Base-by-base conservation (phyloP, 30 jellyfish, hydroid and myxozoan genomes). In the Cassiopea andromeda region DNA sequence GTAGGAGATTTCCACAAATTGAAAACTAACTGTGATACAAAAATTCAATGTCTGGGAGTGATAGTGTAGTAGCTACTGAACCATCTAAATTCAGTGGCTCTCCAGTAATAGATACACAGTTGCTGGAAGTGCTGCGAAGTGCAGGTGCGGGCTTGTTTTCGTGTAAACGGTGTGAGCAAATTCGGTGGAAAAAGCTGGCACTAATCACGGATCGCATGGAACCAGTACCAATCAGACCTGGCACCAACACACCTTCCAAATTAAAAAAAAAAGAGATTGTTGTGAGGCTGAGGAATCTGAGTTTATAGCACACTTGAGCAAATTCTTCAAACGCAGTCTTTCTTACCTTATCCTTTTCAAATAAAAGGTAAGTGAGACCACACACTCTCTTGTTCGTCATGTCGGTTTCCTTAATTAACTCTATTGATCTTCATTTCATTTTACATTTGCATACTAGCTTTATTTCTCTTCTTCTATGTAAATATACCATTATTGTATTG, bases 101-200 rank as follows among this genome's bases (percentile, higher is more conserved):
- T 16, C 78, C 78, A 69, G 78, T 69, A 69, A 69, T 43, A 69
- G 78, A 69, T 14, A 69, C 78, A 14, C 78, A 2, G 48, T 69
- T 18, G 48, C 14, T 69, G 78, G 78, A 16, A 69, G 45, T 69
- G 15, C 48, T 69, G 47, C 15, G 45, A 43, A 69, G 48, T 69
- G 78, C 12, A 17, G 78, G 78, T 6, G 14, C 47, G 15, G 78
- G 78, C 7, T 6, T 43, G 14, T 69, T 43, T 69, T 69, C 12
- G 78, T 43, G 78, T 69, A 7, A 43, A 43, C 15, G 14, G 78
- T 16, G 7, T 2, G 78, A 18, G 45, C 5, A 14, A 43, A 69
- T 69, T 69, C 48, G 15, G 12, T 69, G 12, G 14, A 17, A 69
- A 43, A 43, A 6, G 7, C 14, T 43, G 45, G 78, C 3, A 69